phyloP scores from a whole-genome alignment of 2,888 invertebrate species.

The Dysmachus trigonus region DNA sequence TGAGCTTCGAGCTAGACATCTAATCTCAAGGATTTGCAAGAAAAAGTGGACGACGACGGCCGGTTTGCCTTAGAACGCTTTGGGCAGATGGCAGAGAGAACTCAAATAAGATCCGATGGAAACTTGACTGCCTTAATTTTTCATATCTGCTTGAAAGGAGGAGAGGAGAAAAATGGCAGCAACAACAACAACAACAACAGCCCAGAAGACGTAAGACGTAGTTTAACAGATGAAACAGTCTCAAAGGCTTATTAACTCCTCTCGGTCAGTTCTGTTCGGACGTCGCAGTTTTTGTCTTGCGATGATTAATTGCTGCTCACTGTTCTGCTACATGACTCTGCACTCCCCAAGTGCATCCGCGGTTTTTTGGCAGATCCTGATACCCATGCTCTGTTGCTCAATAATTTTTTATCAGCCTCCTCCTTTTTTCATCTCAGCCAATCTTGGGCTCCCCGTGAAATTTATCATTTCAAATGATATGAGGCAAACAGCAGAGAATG shows the following conservation, averaged over 20 bases:
- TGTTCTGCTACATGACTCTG: conserved; percentile 9
- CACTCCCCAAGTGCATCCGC: conserved; percentile 10
- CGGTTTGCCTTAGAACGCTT: not conserved
- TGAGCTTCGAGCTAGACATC: not conserved
- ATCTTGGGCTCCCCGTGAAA: not conserved
- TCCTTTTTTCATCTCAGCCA: not conserved
- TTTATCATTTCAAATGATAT: not conserved
- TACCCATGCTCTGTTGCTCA: not conserved
- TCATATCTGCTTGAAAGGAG: not conserved
- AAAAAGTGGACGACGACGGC: not conserved
- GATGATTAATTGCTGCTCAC: conserved; percentile 17
- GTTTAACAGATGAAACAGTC: not conserved
- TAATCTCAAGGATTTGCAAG: conserved; percentile 5
- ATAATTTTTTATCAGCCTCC: not conserved
- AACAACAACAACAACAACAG: not conserved
- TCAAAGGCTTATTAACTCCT: not conserved
- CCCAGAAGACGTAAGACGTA: not conserved
- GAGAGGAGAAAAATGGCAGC: not conserved
- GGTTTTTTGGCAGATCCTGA: conserved; percentile 15
- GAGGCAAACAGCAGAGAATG: not conserved
- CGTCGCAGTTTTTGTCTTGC: not conserved
- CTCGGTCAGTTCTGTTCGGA: not conserved
- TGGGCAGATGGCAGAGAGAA: not conserved
- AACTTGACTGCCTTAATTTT: not conserved
- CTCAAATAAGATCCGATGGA: not conserved